Conservation (phyloP, 2,888 invertebrate genomes). For the Thysanoteuthis rhombus region DNA sequence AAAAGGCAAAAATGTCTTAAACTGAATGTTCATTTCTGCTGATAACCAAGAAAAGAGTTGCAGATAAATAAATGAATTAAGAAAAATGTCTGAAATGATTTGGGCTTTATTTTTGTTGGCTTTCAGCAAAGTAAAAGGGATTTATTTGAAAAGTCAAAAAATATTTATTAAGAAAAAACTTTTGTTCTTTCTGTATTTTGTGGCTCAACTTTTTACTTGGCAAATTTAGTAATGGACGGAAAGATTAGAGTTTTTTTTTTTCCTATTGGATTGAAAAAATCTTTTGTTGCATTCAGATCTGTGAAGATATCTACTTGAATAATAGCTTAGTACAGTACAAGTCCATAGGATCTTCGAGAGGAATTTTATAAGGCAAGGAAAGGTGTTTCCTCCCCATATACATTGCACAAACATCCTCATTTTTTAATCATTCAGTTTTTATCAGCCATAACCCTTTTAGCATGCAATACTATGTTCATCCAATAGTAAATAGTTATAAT, state of each 20-base stretch:
- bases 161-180: neutral
- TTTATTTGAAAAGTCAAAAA: neutral
- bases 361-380: no score
- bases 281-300: neutral
- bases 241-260: neutral
- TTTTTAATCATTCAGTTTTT: no score
- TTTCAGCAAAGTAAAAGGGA: neutral
- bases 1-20: neutral
- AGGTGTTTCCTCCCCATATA: no score
- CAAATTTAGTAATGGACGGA: no score
- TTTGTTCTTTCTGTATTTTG: neutral
- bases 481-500: no score
- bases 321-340: neutral
- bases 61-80: neutral
- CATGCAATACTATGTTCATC: no score
- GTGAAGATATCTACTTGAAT: neutral
- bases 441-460: no score
- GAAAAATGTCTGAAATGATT: neutral
- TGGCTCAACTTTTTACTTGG: no score
- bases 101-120: neutral
- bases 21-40: neutral
- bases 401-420: no score
- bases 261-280: neutral
- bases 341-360: no score
- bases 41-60: neutral